phyloP scores from a whole-genome alignment of 2,797 vertebrate genomes.

The Aulostomus chinensis region DNA sequence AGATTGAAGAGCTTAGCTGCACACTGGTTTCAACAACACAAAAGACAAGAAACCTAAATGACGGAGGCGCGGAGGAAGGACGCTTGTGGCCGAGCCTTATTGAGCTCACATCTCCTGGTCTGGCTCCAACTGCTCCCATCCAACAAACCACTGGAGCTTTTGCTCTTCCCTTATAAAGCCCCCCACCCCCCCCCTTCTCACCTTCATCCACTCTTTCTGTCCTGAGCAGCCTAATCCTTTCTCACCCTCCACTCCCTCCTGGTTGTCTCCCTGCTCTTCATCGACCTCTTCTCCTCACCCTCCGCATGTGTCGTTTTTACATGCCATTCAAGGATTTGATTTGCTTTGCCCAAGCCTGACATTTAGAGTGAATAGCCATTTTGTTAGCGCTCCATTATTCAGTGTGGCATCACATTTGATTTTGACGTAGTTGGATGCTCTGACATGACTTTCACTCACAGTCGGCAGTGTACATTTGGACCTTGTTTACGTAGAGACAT shows the following conservation, averaged over 20 bases:
- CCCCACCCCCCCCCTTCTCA: conserved; percentile 15
- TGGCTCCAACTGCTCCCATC: too few relatives aligned
- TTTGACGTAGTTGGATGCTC: background rate
- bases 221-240: conserved; percentile 28
- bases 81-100: too few relatives aligned
- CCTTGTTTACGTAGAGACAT: too few relatives aligned
- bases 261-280: conserved; percentile 4
- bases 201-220: conserved; percentile 42
- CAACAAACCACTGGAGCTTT: too few relatives aligned
- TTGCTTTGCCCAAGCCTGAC: background rate
- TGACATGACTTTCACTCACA: background rate
- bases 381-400: conserved; percentile 13
- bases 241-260: background rate
- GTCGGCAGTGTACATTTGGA: background rate
- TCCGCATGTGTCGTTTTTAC: conserved; percentile 8
- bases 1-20: too few relatives aligned
- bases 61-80: too few relatives aligned
- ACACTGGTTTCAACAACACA: too few relatives aligned
- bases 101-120: too few relatives aligned
- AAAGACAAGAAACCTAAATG: too few relatives aligned
- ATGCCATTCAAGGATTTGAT: background rate
- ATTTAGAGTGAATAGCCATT: conserved; percentile 13
- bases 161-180: conserved; percentile 13
- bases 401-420: conserved; percentile 2
- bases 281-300: conserved; percentile 1